These are phyloP conservation scores for Chelonoidis abingdonii DNA, from an alignment of 2,113 vertebrate genomes.

Conservation along the genomic window DNA sequence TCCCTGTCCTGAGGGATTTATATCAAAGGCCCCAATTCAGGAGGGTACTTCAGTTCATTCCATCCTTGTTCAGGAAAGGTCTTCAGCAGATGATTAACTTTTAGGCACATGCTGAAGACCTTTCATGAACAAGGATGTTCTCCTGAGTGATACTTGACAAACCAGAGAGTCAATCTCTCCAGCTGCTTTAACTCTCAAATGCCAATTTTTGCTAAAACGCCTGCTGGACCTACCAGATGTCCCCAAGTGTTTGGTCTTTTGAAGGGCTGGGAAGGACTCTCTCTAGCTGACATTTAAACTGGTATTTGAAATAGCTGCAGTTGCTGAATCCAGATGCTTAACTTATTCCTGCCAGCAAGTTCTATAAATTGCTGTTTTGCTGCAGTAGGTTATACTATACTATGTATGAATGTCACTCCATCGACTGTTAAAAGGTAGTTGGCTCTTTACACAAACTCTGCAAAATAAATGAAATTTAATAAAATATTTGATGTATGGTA, in stretches of 20 bases:
- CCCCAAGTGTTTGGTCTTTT: neutral
- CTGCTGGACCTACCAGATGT: neutral
- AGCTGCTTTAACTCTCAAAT: neutral
- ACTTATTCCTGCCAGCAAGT: neutral
- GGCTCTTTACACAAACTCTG: neutral
- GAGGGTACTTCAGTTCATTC: neutral
- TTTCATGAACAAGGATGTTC: neutral
- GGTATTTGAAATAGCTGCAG: neutral
- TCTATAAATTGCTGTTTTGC: neutral
- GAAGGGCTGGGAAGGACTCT: neutral
- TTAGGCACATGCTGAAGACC: neutral
- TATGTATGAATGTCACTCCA: rapidly evolving
- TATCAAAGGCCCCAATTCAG: neutral
- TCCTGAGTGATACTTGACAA: neutral
- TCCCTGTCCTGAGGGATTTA: neutral
- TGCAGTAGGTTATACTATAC: neutral
- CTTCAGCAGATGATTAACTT: neutral
- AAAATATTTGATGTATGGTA: neutral
- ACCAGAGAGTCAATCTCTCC: neutral
- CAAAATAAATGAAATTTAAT: neutral
- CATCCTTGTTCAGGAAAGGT: neutral
- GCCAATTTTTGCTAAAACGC: neutral
- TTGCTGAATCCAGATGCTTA: neutral
- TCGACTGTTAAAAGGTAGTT: neutral
- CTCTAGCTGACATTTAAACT: neutral